Percentiles rank a stretch among this genome's conserved stretches.
These are phyloP conservation scores for Drosophila ochracea DNA, from an alignment of 2,888 invertebrate species.

Conservation along the genomic window DNA sequence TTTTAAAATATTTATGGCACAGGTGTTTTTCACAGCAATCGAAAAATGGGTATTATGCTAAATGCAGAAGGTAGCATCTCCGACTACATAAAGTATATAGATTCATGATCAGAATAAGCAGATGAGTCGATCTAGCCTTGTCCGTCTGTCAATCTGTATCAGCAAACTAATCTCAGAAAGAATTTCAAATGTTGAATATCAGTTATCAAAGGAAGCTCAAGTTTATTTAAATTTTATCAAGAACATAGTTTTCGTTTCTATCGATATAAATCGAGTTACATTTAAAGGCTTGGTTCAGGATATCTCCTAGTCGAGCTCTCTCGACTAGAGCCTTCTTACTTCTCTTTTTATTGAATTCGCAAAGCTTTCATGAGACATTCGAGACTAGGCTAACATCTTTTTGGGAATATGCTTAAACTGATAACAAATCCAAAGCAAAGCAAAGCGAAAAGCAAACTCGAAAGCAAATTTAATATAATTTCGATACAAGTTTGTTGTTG, in stretches of 20 bases:
- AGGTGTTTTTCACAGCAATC: background rate
- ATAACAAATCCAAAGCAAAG: constrained; percentile 4
- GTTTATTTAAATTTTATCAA: background rate
- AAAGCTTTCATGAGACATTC: constrained; percentile 28
- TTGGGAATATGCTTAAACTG: constrained; percentile 11
- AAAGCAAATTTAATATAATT: constrained; percentile 54
- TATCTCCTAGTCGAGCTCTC: background rate
- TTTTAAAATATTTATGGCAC: constrained; percentile 9
- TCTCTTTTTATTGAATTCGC: constrained; percentile 19
- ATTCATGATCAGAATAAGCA: background rate
- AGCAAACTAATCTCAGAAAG: background rate
- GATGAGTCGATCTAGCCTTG: background rate
- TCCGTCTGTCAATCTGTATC: background rate
- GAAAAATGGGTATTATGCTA: background rate
- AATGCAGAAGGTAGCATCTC: background rate
- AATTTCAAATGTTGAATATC: background rate
- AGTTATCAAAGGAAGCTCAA: background rate
- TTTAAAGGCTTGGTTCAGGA: background rate
- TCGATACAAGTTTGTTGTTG: constrained; percentile 25
- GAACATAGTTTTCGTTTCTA: background rate
- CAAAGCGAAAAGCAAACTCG: constrained; percentile 31
- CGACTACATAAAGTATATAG: background rate
- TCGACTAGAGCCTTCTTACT: background rate
- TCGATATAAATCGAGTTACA: background rate
- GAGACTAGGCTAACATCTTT: constrained; percentile 17